Evolutionary conservation across 2,888 invertebrate species (phyloP).

Genomic region (Pherbina coryleti): DNA sequence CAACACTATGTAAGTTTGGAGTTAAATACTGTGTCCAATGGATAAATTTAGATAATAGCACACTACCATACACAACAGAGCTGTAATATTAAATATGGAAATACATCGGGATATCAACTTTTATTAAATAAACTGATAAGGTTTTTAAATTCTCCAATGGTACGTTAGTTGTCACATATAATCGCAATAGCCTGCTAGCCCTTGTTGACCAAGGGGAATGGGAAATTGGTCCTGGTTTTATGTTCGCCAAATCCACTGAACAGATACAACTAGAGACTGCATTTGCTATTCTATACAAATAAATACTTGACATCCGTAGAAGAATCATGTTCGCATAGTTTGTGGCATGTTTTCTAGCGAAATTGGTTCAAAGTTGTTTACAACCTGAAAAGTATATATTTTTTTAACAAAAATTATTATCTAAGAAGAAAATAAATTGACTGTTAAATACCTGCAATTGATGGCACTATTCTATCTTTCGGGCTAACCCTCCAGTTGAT

Average conservation of each 20-base stretch:
- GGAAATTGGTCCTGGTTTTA: neutral
- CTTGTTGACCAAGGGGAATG: constrained; percentile 9
- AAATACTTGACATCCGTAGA: constrained; percentile 17
- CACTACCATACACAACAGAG: neutral
- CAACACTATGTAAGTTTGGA: constrained; percentile 4
- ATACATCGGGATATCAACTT: constrained; percentile 1
- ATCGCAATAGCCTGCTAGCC: constrained; percentile 3
- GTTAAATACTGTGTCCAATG: constrained; percentile 5
- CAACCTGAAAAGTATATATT: neutral
- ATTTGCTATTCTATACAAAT: constrained; percentile 3
- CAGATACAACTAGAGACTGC: constrained; percentile 5
- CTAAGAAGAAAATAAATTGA: too few relatives aligned
- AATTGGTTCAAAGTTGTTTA: neutral
- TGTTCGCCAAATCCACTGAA: constrained; percentile 1
- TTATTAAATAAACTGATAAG: constrained; percentile 14
- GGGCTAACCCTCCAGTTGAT: too few relatives aligned
- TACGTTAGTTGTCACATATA: constrained; percentile 3
- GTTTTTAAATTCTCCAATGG: neutral
- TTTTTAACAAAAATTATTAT: too few relatives aligned
- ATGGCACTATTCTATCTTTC: too few relatives aligned
- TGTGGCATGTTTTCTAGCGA: neutral
- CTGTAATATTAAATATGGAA: neutral
- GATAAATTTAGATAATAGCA: constrained; percentile 17
- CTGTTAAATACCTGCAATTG: too few relatives aligned
- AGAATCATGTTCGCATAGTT: neutral